Conservation (phyloP, 1,140 invertebrate genomes). For the Pseudomyrmex flavicornis region DNA sequence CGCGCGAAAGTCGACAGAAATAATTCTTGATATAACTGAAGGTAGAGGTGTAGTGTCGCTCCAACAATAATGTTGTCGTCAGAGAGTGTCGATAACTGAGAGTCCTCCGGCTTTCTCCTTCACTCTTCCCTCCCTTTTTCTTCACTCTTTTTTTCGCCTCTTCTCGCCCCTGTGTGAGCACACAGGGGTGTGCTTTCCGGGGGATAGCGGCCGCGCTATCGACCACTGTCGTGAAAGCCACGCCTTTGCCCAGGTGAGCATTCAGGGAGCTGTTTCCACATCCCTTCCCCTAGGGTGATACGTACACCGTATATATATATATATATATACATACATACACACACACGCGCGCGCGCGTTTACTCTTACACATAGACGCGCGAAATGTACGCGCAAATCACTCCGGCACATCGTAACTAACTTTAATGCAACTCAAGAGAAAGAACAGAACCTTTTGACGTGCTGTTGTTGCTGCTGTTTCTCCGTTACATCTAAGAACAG, state of each 20-base stretch:
- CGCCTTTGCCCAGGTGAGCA: slow-evolving; percentile 78
- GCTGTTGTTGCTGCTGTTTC: not conserved
- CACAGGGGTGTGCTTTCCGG: slow-evolving; percentile 68
- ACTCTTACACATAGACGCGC: not conserved
- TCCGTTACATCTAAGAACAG: slow-evolving; percentile 24
- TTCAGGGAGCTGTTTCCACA: slow-evolving; percentile 70
- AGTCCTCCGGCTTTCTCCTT: slow-evolving; percentile 61
- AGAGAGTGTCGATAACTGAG: slow-evolving; percentile 63
- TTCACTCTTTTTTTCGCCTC: slow-evolving; percentile 6
- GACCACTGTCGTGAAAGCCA: slow-evolving; percentile 78
- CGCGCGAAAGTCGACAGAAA: slow-evolving; percentile 40
- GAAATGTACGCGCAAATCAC: slow-evolving; percentile 29
- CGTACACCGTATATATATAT: not conserved
- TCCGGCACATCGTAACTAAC: slow-evolving; percentile 48
- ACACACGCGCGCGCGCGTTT: not conserved
- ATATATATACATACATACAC: not conserved
- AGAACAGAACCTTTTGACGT: slow-evolving; percentile 19
- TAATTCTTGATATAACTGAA: slow-evolving; percentile 51
- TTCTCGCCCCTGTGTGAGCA: slow-evolving; percentile 19
- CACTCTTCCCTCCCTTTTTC: slow-evolving; percentile 18
- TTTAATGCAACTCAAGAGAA: slow-evolving; percentile 51
- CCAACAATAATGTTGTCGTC: slow-evolving; percentile 47
- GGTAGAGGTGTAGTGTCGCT: slow-evolving; percentile 19
- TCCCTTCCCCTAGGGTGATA: slow-evolving; percentile 38
- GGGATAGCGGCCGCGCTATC: slow-evolving; percentile 69